Percentiles rank a stretch among this genome's conserved stretches.
phyloP scores from a whole-genome alignment of 1,140 invertebrate species.

The Drosophila pseudoananassae region DNA sequence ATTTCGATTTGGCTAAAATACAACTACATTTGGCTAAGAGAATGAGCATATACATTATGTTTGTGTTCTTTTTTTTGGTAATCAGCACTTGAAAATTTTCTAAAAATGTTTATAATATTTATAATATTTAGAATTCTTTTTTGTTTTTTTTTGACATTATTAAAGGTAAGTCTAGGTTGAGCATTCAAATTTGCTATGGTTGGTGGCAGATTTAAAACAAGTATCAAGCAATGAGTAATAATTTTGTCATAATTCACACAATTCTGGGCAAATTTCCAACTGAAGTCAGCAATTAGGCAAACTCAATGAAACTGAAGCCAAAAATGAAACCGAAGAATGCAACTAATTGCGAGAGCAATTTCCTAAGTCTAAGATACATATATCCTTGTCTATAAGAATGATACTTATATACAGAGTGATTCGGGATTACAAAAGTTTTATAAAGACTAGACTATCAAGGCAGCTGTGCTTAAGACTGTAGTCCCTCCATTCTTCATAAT shows the following conservation, averaged over 20 bases:
- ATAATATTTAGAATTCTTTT: conserved; percentile 28
- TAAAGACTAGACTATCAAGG: background rate
- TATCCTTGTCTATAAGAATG: conserved; percentile 12
- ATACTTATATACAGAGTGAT: conserved; percentile 5
- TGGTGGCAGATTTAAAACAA: conserved; percentile 52
- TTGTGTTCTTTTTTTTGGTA: conserved; percentile 40
- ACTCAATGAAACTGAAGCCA: conserved; percentile 37
- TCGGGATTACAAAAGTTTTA: background rate
- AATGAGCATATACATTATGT: conserved; percentile 64
- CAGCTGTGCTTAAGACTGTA: background rate
- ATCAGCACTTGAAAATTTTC: conserved; percentile 82
- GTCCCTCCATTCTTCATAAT: background rate
- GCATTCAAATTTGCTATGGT: conserved; percentile 79
- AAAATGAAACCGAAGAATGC: conserved; percentile 44
- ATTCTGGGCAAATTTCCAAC: conserved; percentile 44
- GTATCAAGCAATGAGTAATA: conserved; percentile 64
- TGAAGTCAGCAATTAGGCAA: conserved; percentile 47
- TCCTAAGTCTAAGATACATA: conserved; percentile 23
- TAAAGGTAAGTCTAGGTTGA: conserved; percentile 69
- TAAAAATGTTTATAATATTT: conserved; percentile 66
- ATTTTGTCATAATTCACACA: conserved; percentile 46
- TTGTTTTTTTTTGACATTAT: conserved; percentile 30
- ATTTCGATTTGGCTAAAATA: conserved; percentile 60
- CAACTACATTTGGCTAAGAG: conserved; percentile 71
- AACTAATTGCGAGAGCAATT: conserved; percentile 47